A percentile compares a stretch with the other conserved stretches of the same genome.
Evolutionary conservation across 1,140 invertebrate species (phyloP).

Genomic region (Drosophila tropicalis): DNA sequence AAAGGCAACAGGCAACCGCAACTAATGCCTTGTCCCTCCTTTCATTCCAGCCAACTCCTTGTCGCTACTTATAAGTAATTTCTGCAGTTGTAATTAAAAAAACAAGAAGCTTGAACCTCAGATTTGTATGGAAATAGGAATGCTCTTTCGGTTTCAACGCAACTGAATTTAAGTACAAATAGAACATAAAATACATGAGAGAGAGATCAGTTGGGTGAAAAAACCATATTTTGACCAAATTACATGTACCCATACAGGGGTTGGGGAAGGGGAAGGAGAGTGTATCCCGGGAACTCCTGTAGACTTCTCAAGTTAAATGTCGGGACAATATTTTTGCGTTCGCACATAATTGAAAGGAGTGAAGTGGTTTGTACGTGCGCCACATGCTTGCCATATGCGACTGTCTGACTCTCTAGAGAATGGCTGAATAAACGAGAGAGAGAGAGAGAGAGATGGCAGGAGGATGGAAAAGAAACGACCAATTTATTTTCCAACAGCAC

Average conservation of each 20-base stretch:
- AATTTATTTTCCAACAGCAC: constrained; percentile 73
- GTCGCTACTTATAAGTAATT: constrained; percentile 48
- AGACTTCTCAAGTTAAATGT: constrained; percentile 6
- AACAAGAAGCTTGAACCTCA: neutral
- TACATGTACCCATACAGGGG: constrained; percentile 14
- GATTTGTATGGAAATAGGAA: too few relatives aligned
- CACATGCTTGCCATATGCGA: constrained; percentile 76
- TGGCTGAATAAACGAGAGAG: neutral
- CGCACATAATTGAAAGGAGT: constrained; percentile 79
- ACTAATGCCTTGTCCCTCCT: neutral
- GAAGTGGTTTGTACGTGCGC: constrained; percentile 77
- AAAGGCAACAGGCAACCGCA: constrained; percentile 48
- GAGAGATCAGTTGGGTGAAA: too few relatives aligned
- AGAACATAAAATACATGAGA: too few relatives aligned
- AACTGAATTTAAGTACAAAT: too few relatives aligned
- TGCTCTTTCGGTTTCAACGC: too few relatives aligned
- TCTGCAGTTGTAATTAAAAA: constrained; percentile 67
- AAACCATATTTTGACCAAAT: too few relatives aligned
- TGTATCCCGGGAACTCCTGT: neutral
- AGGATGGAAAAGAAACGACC: constrained; percentile 38
- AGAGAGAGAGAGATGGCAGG: neutral
- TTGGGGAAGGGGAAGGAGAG: neutral
- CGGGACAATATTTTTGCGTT: constrained; percentile 49
- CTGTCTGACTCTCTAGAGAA: constrained; percentile 23
- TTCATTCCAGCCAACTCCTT: neutral